Evolutionary conservation across 30 jellyfish, hydroid and myxozoan genomes (phyloP).

Genomic region (Aurelia sp.): DNA sequence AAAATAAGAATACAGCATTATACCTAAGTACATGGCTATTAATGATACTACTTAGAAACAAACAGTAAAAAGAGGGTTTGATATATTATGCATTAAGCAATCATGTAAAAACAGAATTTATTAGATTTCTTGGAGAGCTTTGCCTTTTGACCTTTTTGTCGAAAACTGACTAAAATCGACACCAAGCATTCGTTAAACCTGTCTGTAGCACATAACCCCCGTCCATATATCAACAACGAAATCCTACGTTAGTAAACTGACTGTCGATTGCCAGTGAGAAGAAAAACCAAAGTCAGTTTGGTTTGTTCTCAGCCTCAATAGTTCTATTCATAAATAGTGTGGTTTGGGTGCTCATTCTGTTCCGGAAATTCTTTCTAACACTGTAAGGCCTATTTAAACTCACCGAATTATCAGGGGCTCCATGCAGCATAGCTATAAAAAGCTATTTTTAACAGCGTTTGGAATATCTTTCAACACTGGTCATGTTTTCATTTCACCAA

Average conservation of each 20-base stretch:
- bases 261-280: neutral
- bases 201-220: no score
- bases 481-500: no score
- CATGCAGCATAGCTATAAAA: neutral
- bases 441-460: slow-evolving; percentile 14
- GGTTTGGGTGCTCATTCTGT: slow-evolving; percentile 33
- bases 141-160: no score
- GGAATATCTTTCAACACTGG: neutral
- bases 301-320: neutral
- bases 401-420: slow-evolving; percentile 11
- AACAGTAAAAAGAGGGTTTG: no score
- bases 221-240: neutral
- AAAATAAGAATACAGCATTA: no score
- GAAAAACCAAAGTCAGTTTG: slow-evolving; percentile 9
- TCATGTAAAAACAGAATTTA: no score
- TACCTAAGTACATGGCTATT: no score
- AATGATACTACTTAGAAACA: no score
- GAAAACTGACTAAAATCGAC: no score
- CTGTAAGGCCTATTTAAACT: neutral
- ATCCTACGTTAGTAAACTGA: slow-evolving; percentile 6
- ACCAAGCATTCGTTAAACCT: no score
- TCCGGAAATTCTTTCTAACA: slow-evolving; percentile 18
- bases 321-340: slow-evolving; percentile 19
- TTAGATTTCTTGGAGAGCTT: no score
- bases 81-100: no score